Base-by-base conservation (phyloP, 1,140 invertebrate species). In the Octopus bimaculoides region DNA sequence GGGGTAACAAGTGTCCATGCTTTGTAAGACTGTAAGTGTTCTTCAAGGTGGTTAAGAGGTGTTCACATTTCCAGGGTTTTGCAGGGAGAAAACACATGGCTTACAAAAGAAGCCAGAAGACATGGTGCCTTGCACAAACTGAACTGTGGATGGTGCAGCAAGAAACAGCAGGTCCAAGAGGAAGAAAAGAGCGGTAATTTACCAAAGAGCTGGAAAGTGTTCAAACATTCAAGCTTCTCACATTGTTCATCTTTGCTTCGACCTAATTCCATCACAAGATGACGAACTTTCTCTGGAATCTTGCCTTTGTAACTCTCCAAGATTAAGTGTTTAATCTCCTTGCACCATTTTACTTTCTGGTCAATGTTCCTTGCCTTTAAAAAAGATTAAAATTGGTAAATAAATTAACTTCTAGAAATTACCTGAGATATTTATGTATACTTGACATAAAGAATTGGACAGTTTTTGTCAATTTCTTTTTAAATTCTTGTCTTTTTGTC, bases 261-360 rank as follows among this genome's bases (percentile, higher is more conserved):
- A 77, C 96, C 96, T 56, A 98, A 92, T 89, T 97, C 93, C 92
- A 98, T 95, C 12, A 99, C 95, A 7, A 98, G 91, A 86, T 97
- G 95, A 83, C 96, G 93, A 6, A 97, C 97, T 88, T 98, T 97
- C 75, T 94, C 95, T 52, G 97, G 97, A 88, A 99, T 98, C 66
- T 95, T 95, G 5, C 94, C 96, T 82, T 95, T 95, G 90, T 96
- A 98, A 91, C 97, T 98, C 88, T 98, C 96, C 83, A 98, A 90
- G 87, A 98, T 98, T 20, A 98, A 95, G 88, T 95, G 91, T 89
- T 97, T 97, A 85, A 97, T 93, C 88, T 96, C 95, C 81, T 95
- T 91, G 66, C 95, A 95, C 97, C 97, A 99, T 88, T 97, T 95
- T 80, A 96, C 92, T 91, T 99, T 98, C 91, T 98, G 96, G 83